A percentile compares a stretch with the other conserved stretches of the same genome.
Evolutionary conservation across 2,797 vertebrate genomes (phyloP).

Genomic region (Gymnopithys bicolor): DNA sequence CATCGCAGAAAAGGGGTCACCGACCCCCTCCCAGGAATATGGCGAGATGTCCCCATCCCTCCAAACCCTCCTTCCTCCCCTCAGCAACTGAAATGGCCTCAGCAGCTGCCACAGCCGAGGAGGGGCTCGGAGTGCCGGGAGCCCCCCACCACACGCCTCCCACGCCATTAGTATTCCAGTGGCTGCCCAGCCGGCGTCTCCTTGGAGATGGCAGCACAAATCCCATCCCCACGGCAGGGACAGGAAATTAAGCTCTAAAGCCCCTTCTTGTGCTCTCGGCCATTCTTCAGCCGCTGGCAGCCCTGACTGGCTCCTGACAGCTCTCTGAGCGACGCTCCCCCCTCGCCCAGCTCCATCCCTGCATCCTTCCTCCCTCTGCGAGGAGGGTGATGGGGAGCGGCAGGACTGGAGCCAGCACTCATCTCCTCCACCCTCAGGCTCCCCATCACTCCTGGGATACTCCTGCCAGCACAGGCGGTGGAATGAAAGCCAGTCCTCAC

Average conservation of each 20-base stretch:
- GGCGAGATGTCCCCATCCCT: background rate
- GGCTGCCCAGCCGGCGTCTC: background rate
- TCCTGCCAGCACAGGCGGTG: background rate
- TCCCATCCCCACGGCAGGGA: slow-evolving; percentile 32
- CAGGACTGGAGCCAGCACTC: rapidly evolving
- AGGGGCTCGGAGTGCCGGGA: rapidly evolving
- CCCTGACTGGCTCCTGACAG: background rate
- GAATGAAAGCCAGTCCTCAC: background rate
- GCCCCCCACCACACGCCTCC: background rate
- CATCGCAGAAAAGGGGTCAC: rapidly evolving
- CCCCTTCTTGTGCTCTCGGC: slow-evolving; percentile 61
- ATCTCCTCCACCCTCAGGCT: rapidly evolving
- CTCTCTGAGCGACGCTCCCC: background rate
- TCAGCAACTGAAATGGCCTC: rapidly evolving
- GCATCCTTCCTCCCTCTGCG: rapidly evolving
- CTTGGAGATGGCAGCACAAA: slow-evolving; percentile 67
- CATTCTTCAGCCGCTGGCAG: slow-evolving; percentile 54
- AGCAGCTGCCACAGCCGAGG: rapidly evolving
- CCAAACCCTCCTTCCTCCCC: background rate
- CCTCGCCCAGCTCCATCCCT: background rate
- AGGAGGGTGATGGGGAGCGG: background rate
- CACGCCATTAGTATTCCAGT: slow-evolving; percentile 35
- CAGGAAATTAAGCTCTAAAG: slow-evolving; percentile 74
- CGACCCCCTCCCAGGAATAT: rapidly evolving
- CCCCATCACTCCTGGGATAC: background rate